Percentiles rank a stretch among this genome's conserved stretches.
phyloP scores from a whole-genome alignment of 64 coral and sea anemone species.

The Porites lutea region DNA sequence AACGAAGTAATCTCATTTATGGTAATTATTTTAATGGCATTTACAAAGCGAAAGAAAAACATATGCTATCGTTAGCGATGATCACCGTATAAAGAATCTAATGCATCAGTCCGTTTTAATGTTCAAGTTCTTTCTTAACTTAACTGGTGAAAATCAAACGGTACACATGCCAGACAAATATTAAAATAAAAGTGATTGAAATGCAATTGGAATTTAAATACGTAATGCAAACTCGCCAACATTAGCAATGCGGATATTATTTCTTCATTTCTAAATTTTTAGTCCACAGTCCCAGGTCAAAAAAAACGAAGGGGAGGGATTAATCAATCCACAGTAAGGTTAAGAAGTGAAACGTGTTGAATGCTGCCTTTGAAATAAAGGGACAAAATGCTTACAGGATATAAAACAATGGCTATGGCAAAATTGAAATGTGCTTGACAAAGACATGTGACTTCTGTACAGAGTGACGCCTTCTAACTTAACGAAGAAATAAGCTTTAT shows the following conservation, averaged over 20 bases:
- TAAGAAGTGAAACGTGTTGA: constrained; percentile 17
- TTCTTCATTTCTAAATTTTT: neutral
- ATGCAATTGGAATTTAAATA: neutral
- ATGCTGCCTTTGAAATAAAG: constrained; percentile 20
- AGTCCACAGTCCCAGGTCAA: neutral
- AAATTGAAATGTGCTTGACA: constrained; percentile 43
- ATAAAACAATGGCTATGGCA: constrained; percentile 1
- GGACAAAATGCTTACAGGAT: neutral
- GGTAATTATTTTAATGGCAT: constrained; percentile 3
- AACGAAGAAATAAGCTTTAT: neutral
- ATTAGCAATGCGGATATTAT: constrained; percentile 26
- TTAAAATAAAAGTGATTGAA: constrained; percentile 29
- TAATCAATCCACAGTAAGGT: neutral
- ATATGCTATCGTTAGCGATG: constrained; percentile 5
- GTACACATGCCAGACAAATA: neutral
- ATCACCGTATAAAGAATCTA: neutral
- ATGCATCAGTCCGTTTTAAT: neutral
- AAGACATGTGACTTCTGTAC: constrained; percentile 29
- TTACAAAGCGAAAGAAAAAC: neutral
- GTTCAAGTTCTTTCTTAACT: neutral
- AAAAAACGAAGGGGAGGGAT: neutral
- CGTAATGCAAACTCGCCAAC: neutral
- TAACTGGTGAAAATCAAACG: neutral
- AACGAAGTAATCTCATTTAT: constrained; percentile 32
- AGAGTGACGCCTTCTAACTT: neutral